phyloP scores from a whole-genome alignment of 2,797 vertebrate genomes.

The Pteronotus mesoamericanus region DNA sequence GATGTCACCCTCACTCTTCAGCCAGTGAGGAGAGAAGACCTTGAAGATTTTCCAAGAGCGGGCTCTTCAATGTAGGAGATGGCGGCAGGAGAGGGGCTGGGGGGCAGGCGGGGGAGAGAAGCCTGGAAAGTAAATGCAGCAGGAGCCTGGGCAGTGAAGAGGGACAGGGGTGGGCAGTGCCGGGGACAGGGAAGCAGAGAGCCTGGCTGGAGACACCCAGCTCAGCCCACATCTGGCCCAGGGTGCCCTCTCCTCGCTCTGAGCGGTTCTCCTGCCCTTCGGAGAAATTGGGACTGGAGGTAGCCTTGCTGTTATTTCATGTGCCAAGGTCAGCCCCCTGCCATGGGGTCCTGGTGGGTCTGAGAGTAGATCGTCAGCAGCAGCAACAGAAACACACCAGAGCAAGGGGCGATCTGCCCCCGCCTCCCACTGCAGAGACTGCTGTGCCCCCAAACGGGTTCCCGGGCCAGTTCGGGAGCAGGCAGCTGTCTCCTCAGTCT shows the following conservation, averaged over 20 bases:
- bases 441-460: not conserved
- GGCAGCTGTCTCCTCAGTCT: not conserved
- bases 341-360: no score
- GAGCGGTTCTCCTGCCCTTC: not conserved
- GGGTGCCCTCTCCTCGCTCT: not conserved
- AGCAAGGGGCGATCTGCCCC: not conserved
- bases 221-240: not conserved
- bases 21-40: not conserved
- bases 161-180: fast-evolving
- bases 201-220: not conserved
- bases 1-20: not conserved
- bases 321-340: not conserved
- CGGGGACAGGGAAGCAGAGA: fast-evolving
- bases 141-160: not conserved
- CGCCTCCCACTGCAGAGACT: fast-evolving
- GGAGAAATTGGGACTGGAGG: not conserved
- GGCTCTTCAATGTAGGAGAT: not conserved
- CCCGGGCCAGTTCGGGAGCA: no score
- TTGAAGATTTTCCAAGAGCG: not conserved
- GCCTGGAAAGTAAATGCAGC: not conserved
- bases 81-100: not conserved
- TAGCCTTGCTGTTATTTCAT: not conserved
- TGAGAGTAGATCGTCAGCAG: not conserved
- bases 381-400: not conserved
- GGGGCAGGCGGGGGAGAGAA: fast-evolving